Evolutionary conservation across 2,797 vertebrate genomes (phyloP).

Genomic region (Sebastes variabilis): DNA sequence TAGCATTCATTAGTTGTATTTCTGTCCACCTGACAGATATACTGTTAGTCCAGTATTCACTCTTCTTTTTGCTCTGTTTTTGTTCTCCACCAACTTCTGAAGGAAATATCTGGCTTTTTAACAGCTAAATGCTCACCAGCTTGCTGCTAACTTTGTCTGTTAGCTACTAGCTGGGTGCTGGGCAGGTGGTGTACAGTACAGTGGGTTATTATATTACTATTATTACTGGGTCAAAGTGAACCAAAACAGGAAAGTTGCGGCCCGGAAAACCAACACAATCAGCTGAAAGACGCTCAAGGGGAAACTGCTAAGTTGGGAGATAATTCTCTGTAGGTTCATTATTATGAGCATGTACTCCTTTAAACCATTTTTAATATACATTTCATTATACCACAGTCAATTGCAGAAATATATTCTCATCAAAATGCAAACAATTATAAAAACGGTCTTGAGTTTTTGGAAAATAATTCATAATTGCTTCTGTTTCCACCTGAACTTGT

Average conservation of each 20-base stretch:
- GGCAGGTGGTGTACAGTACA: not conserved
- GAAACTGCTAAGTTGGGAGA: not conserved
- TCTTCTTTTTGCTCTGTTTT: not conserved
- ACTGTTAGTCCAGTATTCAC: not conserved
- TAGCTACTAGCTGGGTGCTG: not conserved
- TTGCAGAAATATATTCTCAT: not conserved
- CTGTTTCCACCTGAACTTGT: not conserved
- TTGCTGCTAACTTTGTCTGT: not conserved
- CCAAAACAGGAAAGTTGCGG: not conserved
- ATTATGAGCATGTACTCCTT: not conserved
- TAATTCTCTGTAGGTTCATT: not conserved
- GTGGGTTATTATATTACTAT: too few relatives aligned
- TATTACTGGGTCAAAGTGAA: not conserved
- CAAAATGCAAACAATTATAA: not conserved
- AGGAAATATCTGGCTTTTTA: not conserved
- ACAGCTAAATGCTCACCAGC: not conserved
- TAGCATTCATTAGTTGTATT: not conserved
- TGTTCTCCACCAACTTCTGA: not conserved
- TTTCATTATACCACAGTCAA: not conserved
- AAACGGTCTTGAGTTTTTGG: not conserved
- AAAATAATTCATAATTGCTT: not conserved
- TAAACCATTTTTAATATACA: not conserved
- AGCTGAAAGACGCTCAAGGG: not conserved
- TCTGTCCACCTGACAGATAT: not conserved
- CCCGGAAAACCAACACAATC: not conserved